Evolutionary conservation across 1,140 invertebrate species (phyloP).

Genomic region (Atta texana): DNA sequence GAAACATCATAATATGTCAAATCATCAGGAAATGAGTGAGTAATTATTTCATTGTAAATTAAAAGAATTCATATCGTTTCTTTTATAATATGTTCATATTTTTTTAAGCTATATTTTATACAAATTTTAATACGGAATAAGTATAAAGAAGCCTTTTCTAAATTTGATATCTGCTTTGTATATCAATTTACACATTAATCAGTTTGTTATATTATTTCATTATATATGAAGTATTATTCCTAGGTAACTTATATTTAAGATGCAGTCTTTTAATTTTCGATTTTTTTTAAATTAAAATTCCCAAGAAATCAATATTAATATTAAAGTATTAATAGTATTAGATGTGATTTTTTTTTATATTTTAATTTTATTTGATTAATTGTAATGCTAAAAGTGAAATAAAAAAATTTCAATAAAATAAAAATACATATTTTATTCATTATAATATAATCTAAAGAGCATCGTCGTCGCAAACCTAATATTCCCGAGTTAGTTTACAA

Average conservation of each 20-base stretch:
- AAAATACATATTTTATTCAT: background rate
- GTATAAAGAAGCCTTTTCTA: background rate
- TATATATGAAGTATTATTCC: background rate
- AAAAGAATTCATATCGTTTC: background rate
- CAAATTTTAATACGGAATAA: background rate
- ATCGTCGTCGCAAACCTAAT: conserved; percentile 43
- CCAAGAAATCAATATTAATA: background rate
- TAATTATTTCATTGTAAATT: conserved; percentile 17
- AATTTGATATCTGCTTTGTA: background rate
- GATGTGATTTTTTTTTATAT: background rate
- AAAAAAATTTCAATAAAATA: background rate
- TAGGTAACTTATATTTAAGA: background rate
- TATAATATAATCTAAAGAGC: conserved; percentile 47
- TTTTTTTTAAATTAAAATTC: background rate
- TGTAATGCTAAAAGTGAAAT: background rate
- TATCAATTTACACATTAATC: background rate
- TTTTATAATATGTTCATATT: background rate
- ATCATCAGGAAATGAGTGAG: conserved; percentile 59
- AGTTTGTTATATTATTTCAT: conserved; percentile 1
- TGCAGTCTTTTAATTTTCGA: background rate
- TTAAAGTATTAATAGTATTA: background rate
- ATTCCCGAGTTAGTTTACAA: conserved; percentile 64
- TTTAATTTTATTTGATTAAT: background rate
- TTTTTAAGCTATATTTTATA: background rate
- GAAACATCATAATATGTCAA: conserved; percentile 10